These are phyloP conservation scores for Cirrhinus mrigala DNA, from an alignment of 2,797 vertebrate species.

Conservation along the genomic window DNA sequence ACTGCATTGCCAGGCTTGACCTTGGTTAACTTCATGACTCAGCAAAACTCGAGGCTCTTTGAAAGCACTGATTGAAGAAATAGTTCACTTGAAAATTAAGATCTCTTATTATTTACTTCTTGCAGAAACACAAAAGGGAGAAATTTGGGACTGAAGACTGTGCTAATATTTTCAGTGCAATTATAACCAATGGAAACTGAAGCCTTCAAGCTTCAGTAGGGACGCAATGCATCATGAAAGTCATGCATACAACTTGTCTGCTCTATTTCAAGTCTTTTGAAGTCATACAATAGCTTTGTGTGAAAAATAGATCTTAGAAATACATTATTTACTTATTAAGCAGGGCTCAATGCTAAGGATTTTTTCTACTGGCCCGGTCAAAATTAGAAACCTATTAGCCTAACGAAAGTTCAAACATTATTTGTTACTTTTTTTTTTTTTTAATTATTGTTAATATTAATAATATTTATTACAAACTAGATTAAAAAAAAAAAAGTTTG, in stretches of 20 bases:
- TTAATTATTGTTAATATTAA: too few species aligned
- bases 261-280: not conserved
- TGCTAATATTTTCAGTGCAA: not conserved
- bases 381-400: too few species aligned
- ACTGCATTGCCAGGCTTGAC: not conserved
- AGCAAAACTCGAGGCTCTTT: not conserved
- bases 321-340: not conserved
- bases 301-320: not conserved
- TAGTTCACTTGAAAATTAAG: not conserved
- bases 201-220: not conserved
- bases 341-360: too few species aligned
- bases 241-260: not conserved
- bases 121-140: not conserved
- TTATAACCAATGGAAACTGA: not conserved
- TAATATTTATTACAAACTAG: too few species aligned
- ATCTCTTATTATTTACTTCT: not conserved
- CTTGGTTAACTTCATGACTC: not conserved
- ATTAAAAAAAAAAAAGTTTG: too few species aligned
- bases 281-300: not conserved
- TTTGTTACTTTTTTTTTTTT: too few species aligned
- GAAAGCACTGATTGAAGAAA: not conserved
- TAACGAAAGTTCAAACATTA: too few species aligned
- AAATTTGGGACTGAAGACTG: not conserved
- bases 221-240: not conserved
- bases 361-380: too few species aligned